Percentiles rank a stretch among this genome's conserved stretches.
Evolutionary conservation across 2,888 invertebrate genomes (phyloP).

Genomic region (Drosophila diplacantha): DNA sequence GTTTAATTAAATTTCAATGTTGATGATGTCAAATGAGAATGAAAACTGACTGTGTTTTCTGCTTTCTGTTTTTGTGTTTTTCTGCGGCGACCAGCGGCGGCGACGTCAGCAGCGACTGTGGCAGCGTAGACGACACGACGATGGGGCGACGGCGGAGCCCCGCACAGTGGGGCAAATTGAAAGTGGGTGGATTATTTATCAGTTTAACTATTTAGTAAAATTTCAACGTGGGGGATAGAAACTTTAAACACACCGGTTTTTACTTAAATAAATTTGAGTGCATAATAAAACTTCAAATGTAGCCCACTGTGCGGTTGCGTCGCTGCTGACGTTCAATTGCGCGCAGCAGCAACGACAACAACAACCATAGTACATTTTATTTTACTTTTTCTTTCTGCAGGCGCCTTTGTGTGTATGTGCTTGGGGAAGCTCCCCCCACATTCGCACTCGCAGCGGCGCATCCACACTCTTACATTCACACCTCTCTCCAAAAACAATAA

Average conservation of each 20-base stretch:
- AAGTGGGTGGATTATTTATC: neutral
- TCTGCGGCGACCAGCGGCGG: constrained; percentile 28
- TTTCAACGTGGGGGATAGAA: too few species aligned
- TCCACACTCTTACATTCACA: constrained; percentile 11
- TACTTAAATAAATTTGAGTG: too few species aligned
- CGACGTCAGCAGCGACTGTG: constrained; percentile 50
- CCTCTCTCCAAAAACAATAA: constrained; percentile 25
- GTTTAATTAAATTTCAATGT: constrained; percentile 68
- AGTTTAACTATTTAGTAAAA: neutral
- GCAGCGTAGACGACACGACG: constrained; percentile 44
- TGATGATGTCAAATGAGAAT: constrained; percentile 75
- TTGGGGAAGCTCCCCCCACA: constrained; percentile 20
- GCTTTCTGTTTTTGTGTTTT: constrained; percentile 60
- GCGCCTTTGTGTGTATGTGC: constrained; percentile 10
- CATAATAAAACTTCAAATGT: neutral
- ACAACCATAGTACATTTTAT: constrained; percentile 35
- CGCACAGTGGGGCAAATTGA: constrained; percentile 30
- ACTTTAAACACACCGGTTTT: neutral
- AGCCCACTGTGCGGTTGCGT: constrained; percentile 31
- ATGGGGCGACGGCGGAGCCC: constrained; percentile 29
- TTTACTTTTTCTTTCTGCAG: constrained; percentile 40
- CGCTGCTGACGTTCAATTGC: constrained; percentile 63
- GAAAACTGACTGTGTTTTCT: constrained; percentile 68
- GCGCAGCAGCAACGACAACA: constrained; percentile 52
- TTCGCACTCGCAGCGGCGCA: constrained; percentile 15